Evolutionary conservation across 2,113 vertebrate genomes (phyloP), one percentile per base, ranked within the genome.

Genomic region (Cyanoliseus patagonus): DNA sequence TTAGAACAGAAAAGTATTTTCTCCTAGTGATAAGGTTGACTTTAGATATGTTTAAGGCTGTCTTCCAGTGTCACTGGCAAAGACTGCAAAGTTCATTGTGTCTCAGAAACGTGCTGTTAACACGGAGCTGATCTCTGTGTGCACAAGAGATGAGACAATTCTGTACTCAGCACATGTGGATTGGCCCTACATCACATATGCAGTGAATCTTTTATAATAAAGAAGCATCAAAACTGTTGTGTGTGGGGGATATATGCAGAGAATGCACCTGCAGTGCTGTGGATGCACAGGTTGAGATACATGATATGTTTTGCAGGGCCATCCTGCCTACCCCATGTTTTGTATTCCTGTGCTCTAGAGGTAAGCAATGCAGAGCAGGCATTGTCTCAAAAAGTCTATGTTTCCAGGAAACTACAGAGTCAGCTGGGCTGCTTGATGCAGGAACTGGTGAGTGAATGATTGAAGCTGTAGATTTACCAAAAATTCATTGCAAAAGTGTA

Each of bases 211-310:
- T 55, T 28, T 33, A 30, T 33, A 44, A 35, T 3, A 23, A 86
- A 63, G 63, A 73, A 61, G 35, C n/a, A 27, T 20, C 66, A n/a
- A 39, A 6, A 76, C 46, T 46, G 66, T 19, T 0, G 0, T 19
- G 47, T 2, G 3, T 0, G 1, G 6, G 27, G 17, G 27, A 6
- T 42, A 4, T 17, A 10, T 15, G 69, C 51, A 75, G 47, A n/a
- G 25, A 42, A 24, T 11, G 6, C 5, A 1, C 13, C 51, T 27
- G 13, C 13, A 61, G n/a, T 30, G 55, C 62, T 20, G 3, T 35
- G 68, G 23, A 33, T 44, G 33, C 4, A 7, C 24, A 57, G 61
- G 17, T 39, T 47, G 57, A 19, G 15, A 15, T 5, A 1, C 3
- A 28, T 15, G 30, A 8, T 67, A 5, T 64, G 6, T 73, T 91